Evolutionary conservation across 2,797 vertebrate genomes (phyloP).

Genomic region (Eupleurogrammus muticus): DNA sequence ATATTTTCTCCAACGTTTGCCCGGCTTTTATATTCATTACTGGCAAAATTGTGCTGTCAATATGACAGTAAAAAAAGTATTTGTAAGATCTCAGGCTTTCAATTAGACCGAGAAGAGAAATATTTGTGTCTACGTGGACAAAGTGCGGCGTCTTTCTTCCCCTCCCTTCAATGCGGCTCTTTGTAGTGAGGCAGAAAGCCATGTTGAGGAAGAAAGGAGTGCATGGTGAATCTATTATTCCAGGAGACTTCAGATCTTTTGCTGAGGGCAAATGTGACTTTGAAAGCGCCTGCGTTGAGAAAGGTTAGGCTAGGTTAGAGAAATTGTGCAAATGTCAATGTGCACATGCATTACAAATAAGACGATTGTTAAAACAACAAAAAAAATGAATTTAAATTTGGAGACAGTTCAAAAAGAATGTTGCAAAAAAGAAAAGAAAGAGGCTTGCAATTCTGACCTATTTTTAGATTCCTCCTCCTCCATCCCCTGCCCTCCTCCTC

Average conservation of each 20-base stretch:
- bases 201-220: constrained; percentile 36
- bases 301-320: constrained; percentile 3
- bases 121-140: constrained; percentile 31
- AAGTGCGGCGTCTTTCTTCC: constrained; percentile 1
- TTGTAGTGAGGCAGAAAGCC: constrained; percentile 39
- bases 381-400: too few species aligned
- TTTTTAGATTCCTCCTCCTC: constrained; percentile 63
- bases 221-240: constrained; percentile 69
- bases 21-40: constrained; percentile 20
- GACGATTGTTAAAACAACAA: too few species aligned
- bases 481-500: constrained; percentile 35
- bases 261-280: constrained; percentile 72
- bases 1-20: not conserved
- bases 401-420: too few species aligned
- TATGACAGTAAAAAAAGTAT: not conserved
- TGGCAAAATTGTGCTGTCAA: constrained; percentile 24
- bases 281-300: constrained; percentile 64
- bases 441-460: constrained; percentile 56
- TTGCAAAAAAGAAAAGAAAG: too few species aligned
- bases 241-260: constrained; percentile 68
- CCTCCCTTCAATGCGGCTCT: constrained; percentile 26
- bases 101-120: constrained; percentile 9
- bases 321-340: too few species aligned
- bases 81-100: constrained; percentile 21
- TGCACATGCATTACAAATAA: too few species aligned